These are phyloP conservation scores for Passer domesticus DNA, from an alignment of 2,113 vertebrate species.

Conservation along the genomic window DNA sequence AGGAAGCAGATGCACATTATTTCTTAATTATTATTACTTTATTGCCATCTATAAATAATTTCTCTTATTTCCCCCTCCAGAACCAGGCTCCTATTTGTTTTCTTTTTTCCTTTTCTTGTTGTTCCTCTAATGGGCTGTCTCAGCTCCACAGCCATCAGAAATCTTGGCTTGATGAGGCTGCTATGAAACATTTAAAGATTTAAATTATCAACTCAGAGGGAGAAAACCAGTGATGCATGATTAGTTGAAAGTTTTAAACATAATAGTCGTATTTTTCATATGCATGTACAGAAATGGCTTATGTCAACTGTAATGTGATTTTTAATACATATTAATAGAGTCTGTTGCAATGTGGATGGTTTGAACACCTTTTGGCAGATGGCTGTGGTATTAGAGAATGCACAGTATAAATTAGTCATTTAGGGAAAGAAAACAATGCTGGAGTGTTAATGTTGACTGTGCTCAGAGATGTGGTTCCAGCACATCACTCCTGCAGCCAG, in stretches of 20 bases:
- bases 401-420: not conserved
- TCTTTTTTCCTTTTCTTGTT: not conserved
- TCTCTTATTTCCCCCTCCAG: not conserved
- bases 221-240: not conserved
- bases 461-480: not conserved
- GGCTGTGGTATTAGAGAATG: not conserved
- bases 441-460: rapidly evolving
- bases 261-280: conserved; percentile 6
- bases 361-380: conserved; percentile 36
- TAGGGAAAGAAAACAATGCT: not conserved
- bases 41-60: not conserved
- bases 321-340: conserved; percentile 39
- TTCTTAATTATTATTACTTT: not conserved
- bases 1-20: not conserved
- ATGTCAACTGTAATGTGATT: not conserved
- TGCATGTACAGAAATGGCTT: not conserved
- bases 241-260: conserved; percentile 35
- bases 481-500: not conserved
- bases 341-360: not conserved
- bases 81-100: not conserved
- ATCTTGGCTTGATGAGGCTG: not conserved
- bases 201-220: conserved; percentile 13
- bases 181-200: conserved; percentile 6
- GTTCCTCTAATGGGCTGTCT: not conserved
- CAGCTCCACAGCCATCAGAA: not conserved